Conservation (phyloP, 2,797 vertebrate genomes). For the Orientallactaga sibirica region DNA sequence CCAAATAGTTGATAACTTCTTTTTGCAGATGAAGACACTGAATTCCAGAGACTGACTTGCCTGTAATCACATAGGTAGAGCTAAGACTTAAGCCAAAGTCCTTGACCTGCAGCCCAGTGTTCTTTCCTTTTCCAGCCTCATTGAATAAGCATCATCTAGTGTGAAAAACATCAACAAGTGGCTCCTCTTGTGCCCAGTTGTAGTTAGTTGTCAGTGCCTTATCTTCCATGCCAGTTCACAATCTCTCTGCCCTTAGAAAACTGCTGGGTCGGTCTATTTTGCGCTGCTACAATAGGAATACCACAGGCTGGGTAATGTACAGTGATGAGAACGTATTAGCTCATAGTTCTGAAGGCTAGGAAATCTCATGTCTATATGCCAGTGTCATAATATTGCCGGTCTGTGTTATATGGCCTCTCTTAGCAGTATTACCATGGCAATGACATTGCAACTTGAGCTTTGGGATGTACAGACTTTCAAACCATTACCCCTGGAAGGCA, state of each 20-base stretch:
- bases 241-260: neutral
- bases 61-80: neutral
- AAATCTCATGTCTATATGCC: neutral
- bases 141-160: neutral
- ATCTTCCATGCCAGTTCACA: neutral
- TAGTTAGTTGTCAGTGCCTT: neutral
- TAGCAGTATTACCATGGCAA: neutral
- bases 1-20: neutral
- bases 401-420: neutral
- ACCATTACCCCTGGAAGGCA: neutral
- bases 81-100: neutral
- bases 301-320: neutral
- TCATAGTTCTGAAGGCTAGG: neutral
- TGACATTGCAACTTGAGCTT: neutral
- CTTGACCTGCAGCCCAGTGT: neutral
- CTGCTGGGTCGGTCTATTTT: neutral
- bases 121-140: neutral
- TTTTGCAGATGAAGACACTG: neutral
- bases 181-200: neutral
- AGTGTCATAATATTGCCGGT: neutral
- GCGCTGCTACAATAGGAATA: neutral
- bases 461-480: neutral
- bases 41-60: conserved; percentile 1
- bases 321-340: neutral
- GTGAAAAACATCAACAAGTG: neutral